These are phyloP conservation scores for Drosophila seguyi DNA, from an alignment of 1,140 invertebrate species.

Conservation along the genomic window DNA sequence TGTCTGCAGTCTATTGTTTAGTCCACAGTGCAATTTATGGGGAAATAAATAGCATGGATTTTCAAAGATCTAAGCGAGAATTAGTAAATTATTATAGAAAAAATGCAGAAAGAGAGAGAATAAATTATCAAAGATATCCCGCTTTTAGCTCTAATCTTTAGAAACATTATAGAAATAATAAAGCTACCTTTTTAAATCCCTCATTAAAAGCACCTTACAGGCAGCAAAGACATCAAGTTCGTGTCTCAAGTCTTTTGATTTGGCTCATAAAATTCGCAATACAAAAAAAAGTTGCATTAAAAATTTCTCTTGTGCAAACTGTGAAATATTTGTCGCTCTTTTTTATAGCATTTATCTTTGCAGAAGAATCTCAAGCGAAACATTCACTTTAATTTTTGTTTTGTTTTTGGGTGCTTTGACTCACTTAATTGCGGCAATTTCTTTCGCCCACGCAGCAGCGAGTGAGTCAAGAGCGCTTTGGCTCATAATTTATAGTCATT, in stretches of 20 bases:
- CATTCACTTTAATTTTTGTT: conserved; percentile 44
- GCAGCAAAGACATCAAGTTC: conserved; percentile 35
- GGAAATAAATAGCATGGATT: background rate
- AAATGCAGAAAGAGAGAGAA: too few species aligned
- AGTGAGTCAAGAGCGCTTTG: conserved; percentile 46
- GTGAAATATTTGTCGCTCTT: conserved; percentile 21
- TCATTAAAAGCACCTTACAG: background rate
- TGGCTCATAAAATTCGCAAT: conserved; percentile 17
- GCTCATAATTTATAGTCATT: conserved; percentile 76
- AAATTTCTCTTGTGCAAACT: conserved; percentile 22
- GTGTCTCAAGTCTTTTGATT: conserved; percentile 57
- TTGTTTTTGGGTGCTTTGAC: conserved; percentile 43
- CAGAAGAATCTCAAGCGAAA: conserved; percentile 40
- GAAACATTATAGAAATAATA: background rate
- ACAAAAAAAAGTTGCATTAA: conserved; percentile 5
- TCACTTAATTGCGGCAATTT: conserved; percentile 71
- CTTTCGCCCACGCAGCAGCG: conserved; percentile 54
- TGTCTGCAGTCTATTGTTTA: conserved; percentile 33
- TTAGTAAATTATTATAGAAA: background rate
- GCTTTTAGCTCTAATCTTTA: background rate
- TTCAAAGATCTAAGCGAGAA: background rate
- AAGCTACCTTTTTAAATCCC: background rate
- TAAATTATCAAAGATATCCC: too few species aligned
- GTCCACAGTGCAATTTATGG: conserved; percentile 17
- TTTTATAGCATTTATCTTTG: conserved; percentile 22